A percentile compares a stretch with the other conserved stretches of the same genome.
phyloP scores from a whole-genome alignment of 2,797 vertebrate species.

The Meda fulgida region DNA sequence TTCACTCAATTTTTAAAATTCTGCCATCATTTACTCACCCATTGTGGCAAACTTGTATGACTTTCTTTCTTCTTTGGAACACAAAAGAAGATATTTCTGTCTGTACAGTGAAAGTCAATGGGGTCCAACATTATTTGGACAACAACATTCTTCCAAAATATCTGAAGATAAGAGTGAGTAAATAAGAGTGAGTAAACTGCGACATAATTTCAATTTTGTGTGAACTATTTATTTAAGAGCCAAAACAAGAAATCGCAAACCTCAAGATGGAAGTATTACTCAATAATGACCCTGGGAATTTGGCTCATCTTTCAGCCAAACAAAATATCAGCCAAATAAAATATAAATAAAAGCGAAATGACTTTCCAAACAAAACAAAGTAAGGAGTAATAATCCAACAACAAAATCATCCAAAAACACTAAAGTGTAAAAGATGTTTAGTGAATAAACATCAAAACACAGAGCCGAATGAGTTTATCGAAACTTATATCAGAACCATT shows the following conservation, averaged over 20 bases:
- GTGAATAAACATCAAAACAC: background rate
- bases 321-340: conserved; percentile 29
- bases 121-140: background rate
- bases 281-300: conserved; percentile 13
- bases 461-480: background rate
- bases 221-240: background rate
- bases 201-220: background rate
- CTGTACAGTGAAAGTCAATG: background rate
- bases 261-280: conserved; percentile 12
- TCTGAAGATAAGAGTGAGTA: background rate
- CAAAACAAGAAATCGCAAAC: background rate
- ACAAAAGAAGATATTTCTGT: background rate
- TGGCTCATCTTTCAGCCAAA: conserved; percentile 16
- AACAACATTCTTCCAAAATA: background rate
- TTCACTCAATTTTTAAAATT: background rate
- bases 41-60: background rate
- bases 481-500: background rate
- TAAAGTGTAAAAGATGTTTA: background rate
- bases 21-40: background rate
- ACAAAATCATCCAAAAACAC: background rate
- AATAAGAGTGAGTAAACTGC: background rate
- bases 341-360: conserved; percentile 19
- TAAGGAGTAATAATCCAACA: background rate
- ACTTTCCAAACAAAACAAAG: conserved; percentile 12
- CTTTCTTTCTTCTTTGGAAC: background rate